phyloP scores from a whole-genome alignment of 2,113 vertebrate genomes.

The Dasyprocta punctata region DNA sequence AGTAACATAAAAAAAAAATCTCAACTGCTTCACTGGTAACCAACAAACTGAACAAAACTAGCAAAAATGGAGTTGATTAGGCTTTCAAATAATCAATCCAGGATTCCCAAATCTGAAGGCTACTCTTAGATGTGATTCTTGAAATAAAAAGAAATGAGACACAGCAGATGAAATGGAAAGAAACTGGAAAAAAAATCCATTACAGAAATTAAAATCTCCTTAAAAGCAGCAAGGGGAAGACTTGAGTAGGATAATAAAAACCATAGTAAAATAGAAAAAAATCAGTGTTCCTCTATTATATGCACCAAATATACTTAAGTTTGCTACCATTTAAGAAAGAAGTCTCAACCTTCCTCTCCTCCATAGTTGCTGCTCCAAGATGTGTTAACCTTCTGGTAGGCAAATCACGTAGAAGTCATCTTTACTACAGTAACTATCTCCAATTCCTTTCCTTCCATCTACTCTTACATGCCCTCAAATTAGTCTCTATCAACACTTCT shows the following conservation, averaged over 20 bases:
- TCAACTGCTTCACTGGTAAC: conserved; percentile 31
- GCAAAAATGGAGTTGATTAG: neutral
- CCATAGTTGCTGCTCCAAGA: neutral
- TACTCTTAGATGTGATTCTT: conserved; percentile 18
- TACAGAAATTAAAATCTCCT: conserved; percentile 12
- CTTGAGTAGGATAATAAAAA: neutral
- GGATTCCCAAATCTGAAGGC: neutral
- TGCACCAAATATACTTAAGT: neutral
- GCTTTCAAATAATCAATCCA: conserved; percentile 31
- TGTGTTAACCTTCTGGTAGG: neutral
- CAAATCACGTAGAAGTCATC: neutral
- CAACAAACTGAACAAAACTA: neutral
- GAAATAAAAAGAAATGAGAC: conserved; percentile 36
- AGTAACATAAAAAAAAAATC: conserved; percentile 7
- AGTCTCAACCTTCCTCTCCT: neutral
- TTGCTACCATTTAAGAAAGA: conserved; percentile 5
- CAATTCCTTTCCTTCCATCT: neutral
- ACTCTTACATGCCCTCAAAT: neutral
- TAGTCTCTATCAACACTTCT: neutral
- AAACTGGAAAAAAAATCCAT: neutral
- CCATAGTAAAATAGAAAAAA: conserved; percentile 2
- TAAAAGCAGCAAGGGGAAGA: neutral
- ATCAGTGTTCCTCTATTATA: neutral
- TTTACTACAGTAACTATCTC: neutral
- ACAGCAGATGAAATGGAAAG: neutral